phyloP scores from a whole-genome alignment of 1,140 invertebrate genomes.

The Archivesica marissinica region DNA sequence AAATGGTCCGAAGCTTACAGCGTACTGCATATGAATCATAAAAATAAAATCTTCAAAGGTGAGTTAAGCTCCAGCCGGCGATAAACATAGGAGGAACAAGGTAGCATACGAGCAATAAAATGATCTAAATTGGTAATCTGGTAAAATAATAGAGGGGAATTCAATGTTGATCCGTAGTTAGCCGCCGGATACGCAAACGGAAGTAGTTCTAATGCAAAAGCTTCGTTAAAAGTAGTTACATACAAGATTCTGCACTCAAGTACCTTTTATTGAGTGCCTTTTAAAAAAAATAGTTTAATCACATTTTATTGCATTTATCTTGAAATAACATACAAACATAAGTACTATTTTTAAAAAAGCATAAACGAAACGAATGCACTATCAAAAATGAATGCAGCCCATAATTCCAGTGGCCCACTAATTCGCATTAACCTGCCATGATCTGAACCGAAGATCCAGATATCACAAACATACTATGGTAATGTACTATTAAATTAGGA shows the following conservation, averaged over 20 bases:
- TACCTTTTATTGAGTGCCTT: neutral
- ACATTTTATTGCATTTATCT: no score
- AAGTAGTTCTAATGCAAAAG: neutral
- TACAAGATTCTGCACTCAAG: slow-evolving; percentile 10
- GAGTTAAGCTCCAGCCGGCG: neutral
- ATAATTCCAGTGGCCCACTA: no score
- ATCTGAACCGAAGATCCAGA: no score
- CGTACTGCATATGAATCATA: slow-evolving; percentile 34
- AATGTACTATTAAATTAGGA: no score
- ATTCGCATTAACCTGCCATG: no score
- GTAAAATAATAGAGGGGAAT: neutral
- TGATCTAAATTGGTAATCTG: slow-evolving; percentile 39
- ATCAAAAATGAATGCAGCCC: no score
- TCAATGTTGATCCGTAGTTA: neutral
- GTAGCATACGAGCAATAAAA: slow-evolving; percentile 15
- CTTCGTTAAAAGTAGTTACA: neutral
- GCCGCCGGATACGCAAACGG: neutral
- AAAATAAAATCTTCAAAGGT: slow-evolving; percentile 21
- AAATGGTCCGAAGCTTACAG: neutral
- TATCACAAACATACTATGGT: no score
- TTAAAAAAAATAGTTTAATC: no score
- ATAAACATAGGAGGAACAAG: slow-evolving; percentile 13
- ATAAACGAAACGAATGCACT: no score
- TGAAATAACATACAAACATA: no score
- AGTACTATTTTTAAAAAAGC: no score